These are phyloP conservation scores for Brachylomia viminalis DNA, from an alignment of 2,888 invertebrate genomes.

Conservation along the genomic window DNA sequence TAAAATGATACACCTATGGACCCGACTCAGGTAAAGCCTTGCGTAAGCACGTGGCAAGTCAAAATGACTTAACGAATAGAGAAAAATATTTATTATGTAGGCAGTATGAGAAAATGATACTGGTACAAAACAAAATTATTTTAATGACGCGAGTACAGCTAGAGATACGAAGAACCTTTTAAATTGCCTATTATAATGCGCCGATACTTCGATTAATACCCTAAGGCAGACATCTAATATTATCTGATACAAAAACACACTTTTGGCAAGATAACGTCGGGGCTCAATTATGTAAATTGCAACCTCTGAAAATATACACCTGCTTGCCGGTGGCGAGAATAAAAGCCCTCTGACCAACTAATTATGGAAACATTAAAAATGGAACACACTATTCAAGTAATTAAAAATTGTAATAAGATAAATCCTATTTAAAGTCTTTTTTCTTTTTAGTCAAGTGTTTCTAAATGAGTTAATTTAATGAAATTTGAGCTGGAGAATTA, in stretches of 20 bases:
- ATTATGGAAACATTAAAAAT: conserved; percentile 50
- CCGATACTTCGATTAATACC: conserved; percentile 60
- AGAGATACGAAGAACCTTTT: conserved; percentile 18
- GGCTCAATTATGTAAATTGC: conserved; percentile 71
- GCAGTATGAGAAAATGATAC: conserved; percentile 8
- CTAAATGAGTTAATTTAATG: conserved; percentile 49
- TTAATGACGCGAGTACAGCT: conserved; percentile 31
- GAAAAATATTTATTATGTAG: background rate
- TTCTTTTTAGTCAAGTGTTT: conserved; percentile 47
- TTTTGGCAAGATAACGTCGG: conserved; percentile 41
- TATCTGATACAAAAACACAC: conserved; percentile 36
- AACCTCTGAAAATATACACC: conserved; percentile 63
- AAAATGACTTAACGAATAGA: conserved; percentile 26
- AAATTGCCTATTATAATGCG: conserved; percentile 49
- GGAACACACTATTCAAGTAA: conserved; percentile 50
- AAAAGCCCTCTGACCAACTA: conserved; percentile 38
- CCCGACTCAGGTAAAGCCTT: conserved; percentile 16
- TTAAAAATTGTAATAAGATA: conserved; percentile 55
- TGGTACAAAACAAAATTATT: conserved; percentile 7
- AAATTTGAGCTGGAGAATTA: conserved; percentile 18
- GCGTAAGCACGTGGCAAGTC: background rate
- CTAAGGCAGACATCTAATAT: conserved; percentile 43
- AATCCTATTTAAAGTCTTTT: conserved; percentile 43
- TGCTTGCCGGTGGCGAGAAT: conserved; percentile 39
- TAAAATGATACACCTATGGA: conserved; percentile 21